Base-by-base conservation (phyloP, 1,140 invertebrate genomes). In the Euura lappo region DNA sequence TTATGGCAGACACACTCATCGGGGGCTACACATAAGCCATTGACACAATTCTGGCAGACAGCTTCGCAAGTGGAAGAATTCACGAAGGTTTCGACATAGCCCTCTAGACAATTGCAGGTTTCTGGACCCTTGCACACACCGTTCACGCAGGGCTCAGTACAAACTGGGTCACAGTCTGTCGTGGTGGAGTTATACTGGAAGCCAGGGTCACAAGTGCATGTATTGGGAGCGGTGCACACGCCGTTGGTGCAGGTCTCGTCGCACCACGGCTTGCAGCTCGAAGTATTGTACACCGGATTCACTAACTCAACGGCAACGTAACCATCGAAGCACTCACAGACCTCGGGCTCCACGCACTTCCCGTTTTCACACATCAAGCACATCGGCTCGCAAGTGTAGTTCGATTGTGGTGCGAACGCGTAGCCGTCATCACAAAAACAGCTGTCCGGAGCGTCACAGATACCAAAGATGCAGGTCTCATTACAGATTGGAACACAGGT, bases 181-280 rank as follows among this genome's bases (percentile, higher is more conserved):
- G 81, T 79, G 28, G 28, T 28, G 0, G 68, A 3, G 69, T 81
- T 83, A 3, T 72, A 51, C 0, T 51, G 65, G 64, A 77, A 84
- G 13, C 75, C 71, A 0, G 45, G 44, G 45, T 78, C 10, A 74
- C 85, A 87, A 2, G 47, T 65, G 66, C 85, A 87, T 0, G 72
- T 70, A 5, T 78, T 68, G 0, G 84, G 28, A 7, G 11, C n/a
- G 47, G 7, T 7, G 11, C 47, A 51, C n/a, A 8, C 47, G 7
- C n/a, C 47, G 51, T 60, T 60, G 5, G 13, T 60, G 5, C 51
- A 60, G 13, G 10, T 6, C 0, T 60, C 6, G 3, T 60, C 13
- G 5, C 51, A 60, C 6, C 10, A 8, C 13, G 51, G 51, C 13
- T 11, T n/a, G 13, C 51, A 60, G 8, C 13, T 4, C 8, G 10